phyloP scores from a whole-genome alignment of 2,113 vertebrate species.

The Athene noctua region DNA sequence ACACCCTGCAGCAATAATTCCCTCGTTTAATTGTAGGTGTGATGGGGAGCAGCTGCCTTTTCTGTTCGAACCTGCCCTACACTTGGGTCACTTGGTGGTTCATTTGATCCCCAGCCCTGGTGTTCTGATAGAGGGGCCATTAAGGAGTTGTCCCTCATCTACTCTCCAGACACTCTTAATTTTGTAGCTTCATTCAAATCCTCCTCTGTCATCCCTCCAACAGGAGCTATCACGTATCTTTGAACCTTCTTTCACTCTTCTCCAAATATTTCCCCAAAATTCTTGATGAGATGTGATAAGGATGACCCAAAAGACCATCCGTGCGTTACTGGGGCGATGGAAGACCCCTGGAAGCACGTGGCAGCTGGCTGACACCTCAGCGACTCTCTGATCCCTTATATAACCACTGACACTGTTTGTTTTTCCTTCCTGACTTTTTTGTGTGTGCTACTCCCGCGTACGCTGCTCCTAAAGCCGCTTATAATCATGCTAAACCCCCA shows the following conservation, averaged over 20 bases:
- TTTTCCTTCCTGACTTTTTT: neutral
- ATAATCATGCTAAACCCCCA: neutral
- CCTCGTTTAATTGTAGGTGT: neutral
- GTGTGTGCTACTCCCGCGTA: neutral
- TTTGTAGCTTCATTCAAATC: neutral
- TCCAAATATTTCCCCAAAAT: neutral
- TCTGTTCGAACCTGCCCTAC: neutral
- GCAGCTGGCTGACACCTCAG: neutral
- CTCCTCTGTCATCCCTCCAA: neutral
- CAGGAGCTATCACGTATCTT: rapidly evolving
- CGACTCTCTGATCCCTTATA: neutral
- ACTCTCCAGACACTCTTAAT: neutral
- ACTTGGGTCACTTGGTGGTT: neutral
- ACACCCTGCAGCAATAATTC: neutral
- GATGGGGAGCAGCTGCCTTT: neutral
- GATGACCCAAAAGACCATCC: neutral
- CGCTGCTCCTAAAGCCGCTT: neutral
- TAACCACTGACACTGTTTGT: neutral
- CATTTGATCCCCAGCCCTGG: neutral
- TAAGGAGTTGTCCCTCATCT: rapidly evolving
- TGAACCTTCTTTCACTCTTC: neutral
- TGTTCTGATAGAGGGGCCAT: neutral
- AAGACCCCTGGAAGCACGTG: neutral
- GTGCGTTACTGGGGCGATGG: rapidly evolving
- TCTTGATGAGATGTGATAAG: neutral